Conservation (phyloP, 2,113 vertebrate species). For the Mus musculus region DNA sequence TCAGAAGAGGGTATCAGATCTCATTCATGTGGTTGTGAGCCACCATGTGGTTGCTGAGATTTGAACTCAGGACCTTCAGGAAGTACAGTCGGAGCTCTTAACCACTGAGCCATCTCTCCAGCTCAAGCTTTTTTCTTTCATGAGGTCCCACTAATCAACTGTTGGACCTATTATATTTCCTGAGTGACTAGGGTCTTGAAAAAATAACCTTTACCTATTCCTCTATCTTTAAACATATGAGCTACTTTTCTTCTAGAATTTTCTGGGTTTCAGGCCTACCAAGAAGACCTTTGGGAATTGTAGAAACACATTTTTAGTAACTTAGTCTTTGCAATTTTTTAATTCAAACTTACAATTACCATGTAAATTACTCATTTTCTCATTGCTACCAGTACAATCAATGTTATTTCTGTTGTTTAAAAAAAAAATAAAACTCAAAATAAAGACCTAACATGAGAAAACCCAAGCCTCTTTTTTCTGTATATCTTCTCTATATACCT, state of each 20-base stretch:
- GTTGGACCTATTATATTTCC: neutral
- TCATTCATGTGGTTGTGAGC: no score
- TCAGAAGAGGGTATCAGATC: no score
- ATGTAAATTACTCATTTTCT: neutral
- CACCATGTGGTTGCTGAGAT: no score
- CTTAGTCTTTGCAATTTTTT: constrained; percentile 30
- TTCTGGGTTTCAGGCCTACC: neutral
- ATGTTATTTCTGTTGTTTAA: neutral
- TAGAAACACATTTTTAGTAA: neutral
- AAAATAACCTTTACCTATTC: neutral
- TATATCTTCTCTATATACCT: neutral
- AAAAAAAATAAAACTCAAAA: neutral
- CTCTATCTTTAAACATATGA: neutral
- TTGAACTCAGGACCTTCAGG: no score
- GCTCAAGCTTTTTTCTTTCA: neutral
- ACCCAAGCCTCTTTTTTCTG: neutral
- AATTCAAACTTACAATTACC: neutral
- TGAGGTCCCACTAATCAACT: neutral
- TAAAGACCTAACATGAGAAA: neutral
- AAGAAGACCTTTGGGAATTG: neutral
- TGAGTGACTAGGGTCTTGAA: neutral
- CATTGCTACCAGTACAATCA: neutral
- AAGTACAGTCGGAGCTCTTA: no score
- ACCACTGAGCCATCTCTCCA: no score
- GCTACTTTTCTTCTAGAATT: neutral